Conservation (phyloP, 2,888 invertebrate species). For the Hylaea fasciaria region DNA sequence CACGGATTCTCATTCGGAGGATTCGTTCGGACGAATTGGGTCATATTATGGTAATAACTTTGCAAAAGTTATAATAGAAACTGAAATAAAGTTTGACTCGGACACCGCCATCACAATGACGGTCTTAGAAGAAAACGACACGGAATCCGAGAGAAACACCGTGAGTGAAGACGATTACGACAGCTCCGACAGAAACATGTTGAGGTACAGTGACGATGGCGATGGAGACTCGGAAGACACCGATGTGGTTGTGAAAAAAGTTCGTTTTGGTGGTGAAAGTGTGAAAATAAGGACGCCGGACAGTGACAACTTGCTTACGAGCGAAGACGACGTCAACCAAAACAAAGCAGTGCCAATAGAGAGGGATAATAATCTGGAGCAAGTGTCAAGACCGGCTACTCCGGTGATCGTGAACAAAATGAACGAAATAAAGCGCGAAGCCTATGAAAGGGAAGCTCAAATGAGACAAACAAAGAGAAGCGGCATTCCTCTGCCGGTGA, state of each 20-base stretch:
- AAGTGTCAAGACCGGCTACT: constrained; percentile 55
- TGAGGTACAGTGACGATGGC: constrained; percentile 85
- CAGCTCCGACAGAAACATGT: constrained; percentile 77
- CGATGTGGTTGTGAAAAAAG: constrained; percentile 86
- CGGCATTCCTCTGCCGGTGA: constrained; percentile 75
- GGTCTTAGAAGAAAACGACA: constrained; percentile 89
- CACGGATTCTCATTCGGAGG: constrained; percentile 86
- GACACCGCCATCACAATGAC: constrained; percentile 94
- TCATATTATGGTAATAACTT: constrained; percentile 75
- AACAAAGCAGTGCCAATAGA: constrained; percentile 45
- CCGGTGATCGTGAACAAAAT: constrained; percentile 62
- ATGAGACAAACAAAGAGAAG: constrained; percentile 63
- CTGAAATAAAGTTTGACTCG: constrained; percentile 92
- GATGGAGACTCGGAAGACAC: constrained; percentile 86
- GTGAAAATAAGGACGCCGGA: constrained; percentile 94
- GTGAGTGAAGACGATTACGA: constrained; percentile 78
- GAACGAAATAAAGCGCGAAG: constrained; percentile 69
- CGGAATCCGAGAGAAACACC: constrained; percentile 75
- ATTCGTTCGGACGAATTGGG: constrained; percentile 72
- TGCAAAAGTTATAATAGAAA: constrained; percentile 91
- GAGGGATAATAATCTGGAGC: constrained; percentile 56
- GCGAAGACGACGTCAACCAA: constrained; percentile 79
- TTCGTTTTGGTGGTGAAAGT: constrained; percentile 94
- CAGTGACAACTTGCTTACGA: constrained; percentile 88
- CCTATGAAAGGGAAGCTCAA: constrained; percentile 57